Evolutionary conservation across 1,140 invertebrate genomes (phyloP).

Genomic region (Theocolax elegans): DNA sequence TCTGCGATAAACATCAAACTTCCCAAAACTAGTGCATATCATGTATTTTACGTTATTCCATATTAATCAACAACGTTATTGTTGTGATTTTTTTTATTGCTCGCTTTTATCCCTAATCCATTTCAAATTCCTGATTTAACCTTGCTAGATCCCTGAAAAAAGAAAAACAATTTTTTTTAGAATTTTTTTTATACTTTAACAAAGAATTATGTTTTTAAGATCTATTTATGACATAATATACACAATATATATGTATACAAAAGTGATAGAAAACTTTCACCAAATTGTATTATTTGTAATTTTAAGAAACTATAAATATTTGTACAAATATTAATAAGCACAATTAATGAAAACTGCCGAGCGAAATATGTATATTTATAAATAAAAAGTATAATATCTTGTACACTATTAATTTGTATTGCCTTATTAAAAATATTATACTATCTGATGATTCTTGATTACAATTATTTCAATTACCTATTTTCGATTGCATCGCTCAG

Average conservation of each 20-base stretch:
- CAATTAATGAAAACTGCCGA: constrained; percentile 20
- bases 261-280: no score
- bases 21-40: constrained; percentile 27
- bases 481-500: constrained; percentile 81
- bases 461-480: constrained; percentile 62
- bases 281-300: neutral
- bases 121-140: constrained; percentile 75
- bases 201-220: neutral
- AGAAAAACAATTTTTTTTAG: constrained; percentile 27
- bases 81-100: constrained; percentile 29
- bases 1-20: constrained; percentile 34
- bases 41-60: constrained; percentile 32
- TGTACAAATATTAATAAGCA: no score
- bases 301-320: constrained; percentile 14
- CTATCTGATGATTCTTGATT: neutral
- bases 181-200: constrained; percentile 13
- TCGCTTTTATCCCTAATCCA: constrained; percentile 58
- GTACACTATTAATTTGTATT: no score
- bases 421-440: constrained; percentile 18
- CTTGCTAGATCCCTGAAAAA: constrained; percentile 71
- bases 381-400: no score
- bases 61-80: constrained; percentile 30
- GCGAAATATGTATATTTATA: constrained; percentile 4
- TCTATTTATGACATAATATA: neutral
- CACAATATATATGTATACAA: no score